Base-by-base conservation (phyloP, 2,888 invertebrate species). In the Drosophila pseudotalamancana region DNA sequence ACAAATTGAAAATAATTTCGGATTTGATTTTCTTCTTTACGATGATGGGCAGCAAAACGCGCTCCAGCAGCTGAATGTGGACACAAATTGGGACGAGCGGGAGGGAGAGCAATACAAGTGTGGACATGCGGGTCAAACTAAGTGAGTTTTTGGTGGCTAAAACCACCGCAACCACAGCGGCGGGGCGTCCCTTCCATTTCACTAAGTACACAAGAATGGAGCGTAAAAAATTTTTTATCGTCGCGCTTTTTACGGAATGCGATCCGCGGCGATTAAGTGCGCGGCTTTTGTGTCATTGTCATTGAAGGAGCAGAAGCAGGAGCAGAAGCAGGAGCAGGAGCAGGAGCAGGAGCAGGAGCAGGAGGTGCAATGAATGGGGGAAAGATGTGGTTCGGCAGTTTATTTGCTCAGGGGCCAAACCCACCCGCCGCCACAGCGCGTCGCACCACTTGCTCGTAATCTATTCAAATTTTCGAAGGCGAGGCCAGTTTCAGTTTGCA, bases 1-100 rank as follows among this genome's bases (percentile, higher is more conserved):
- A 90, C 90, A 89, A 89, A 89, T 89, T 90, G 90, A 89, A 90
- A 87, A 88, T 89, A 88, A 90, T 89, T 89, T 89, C 77, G 65
- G 88, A 83, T 89, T 88, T 89, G 87, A 86, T 89, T 89, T 84
- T 86, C 71, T 73, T 78, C 86, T 88, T 88, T 86, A 86, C 77
- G 87, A 86, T 87, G 86, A 85, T 87, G 83, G 73, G 73, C 72
- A 50, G 56, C 40, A 68, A 76, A 46, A 54, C 40, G 6, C 19
- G 19, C n/a, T 4, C 48, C 35, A 59, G 45, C 65, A 63, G 34
- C 54, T 57, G 35, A 40, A 54, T 71, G 55, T 74, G 76, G 78
- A 77, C 78, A 77, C 61, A 71, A 59, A 61, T 42, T n/a, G n/a
- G n/a, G n/a, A n/a, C n/a, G n/a, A n/a, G n/a, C n/a, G n/a, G n/a